These are phyloP conservation scores for Cydia amplana DNA, from an alignment of 1,140 invertebrate genomes.

Conservation along the genomic window DNA sequence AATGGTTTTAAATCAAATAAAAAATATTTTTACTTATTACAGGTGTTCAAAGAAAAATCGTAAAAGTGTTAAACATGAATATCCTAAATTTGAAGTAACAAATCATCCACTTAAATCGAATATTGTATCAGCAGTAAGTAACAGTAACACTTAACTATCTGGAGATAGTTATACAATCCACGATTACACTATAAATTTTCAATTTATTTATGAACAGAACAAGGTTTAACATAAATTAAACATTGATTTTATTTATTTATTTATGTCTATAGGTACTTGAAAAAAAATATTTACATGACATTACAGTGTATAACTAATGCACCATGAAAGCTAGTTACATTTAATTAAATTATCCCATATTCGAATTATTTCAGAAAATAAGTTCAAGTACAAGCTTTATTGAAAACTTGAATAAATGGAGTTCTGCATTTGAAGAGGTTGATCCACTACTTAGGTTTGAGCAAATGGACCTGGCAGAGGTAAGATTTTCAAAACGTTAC, in stretches of 20 bases:
- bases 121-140: conserved; percentile 51
- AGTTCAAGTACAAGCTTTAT: conserved; percentile 57
- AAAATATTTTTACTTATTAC: conserved; percentile 35
- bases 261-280: too few species aligned
- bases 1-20: not conserved
- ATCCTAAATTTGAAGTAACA: conserved; percentile 59
- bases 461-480: conserved; percentile 64
- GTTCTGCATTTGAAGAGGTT: conserved; percentile 66
- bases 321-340: too few species aligned
- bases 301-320: too few species aligned
- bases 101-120: conserved; percentile 61
- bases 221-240: not conserved
- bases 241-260: not conserved
- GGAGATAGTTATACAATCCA: too few species aligned
- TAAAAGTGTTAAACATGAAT: conserved; percentile 41
- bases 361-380: conserved; percentile 54
- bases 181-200: too few species aligned
- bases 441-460: conserved; percentile 71
- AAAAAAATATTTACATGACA: too few species aligned
- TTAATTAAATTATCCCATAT: too few species aligned
- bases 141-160: not conserved
- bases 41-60: conserved; percentile 56
- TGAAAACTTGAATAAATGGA: conserved; percentile 68
- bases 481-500: conserved; percentile 40
- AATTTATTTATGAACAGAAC: not conserved